Percentiles rank a stretch among this genome's conserved stretches.
Evolutionary conservation across 2,797 vertebrate species (phyloP).

Genomic region (Sparidentex hasta): DNA sequence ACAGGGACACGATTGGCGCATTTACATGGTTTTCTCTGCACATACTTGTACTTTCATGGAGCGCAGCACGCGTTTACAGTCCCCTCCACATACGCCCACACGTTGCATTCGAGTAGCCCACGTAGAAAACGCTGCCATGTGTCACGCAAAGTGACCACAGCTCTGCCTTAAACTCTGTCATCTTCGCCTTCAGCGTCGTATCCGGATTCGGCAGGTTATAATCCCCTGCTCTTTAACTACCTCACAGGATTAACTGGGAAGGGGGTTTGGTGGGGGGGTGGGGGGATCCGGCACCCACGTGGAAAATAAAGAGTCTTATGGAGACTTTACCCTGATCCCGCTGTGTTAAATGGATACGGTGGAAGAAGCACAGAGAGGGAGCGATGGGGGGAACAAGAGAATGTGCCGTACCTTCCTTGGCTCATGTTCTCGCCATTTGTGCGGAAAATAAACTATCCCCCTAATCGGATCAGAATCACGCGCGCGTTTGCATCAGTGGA

Average conservation of each 20-base stretch:
- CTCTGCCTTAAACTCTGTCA: constrained; percentile 49
- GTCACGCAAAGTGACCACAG: constrained; percentile 39
- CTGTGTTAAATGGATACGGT: constrained; percentile 66
- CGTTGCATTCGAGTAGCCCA: neutral
- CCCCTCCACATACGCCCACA: neutral
- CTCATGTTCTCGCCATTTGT: constrained; percentile 44
- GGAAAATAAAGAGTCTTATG: constrained; percentile 70
- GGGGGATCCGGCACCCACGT: constrained; percentile 47
- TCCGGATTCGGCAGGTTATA: constrained; percentile 56
- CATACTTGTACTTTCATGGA: too few species aligned
- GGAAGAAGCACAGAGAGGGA: constrained; percentile 35
- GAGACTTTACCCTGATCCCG: constrained; percentile 69
- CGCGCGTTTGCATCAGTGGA: constrained; percentile 28
- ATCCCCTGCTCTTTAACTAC: constrained; percentile 73
- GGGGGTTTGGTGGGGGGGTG: neutral
- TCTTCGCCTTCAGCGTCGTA: constrained; percentile 59
- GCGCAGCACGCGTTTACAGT: neutral
- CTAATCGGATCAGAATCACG: constrained; percentile 70
- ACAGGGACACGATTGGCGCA: neutral
- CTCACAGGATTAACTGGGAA: constrained; percentile 60
- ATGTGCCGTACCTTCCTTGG: constrained; percentile 40
- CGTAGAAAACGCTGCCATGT: constrained; percentile 61
- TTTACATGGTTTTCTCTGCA: neutral
- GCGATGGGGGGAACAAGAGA: constrained; percentile 14
- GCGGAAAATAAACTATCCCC: constrained; percentile 59